Conservation (phyloP, 2,113 vertebrate genomes). For the Pseudorectes ferrugineus region DNA sequence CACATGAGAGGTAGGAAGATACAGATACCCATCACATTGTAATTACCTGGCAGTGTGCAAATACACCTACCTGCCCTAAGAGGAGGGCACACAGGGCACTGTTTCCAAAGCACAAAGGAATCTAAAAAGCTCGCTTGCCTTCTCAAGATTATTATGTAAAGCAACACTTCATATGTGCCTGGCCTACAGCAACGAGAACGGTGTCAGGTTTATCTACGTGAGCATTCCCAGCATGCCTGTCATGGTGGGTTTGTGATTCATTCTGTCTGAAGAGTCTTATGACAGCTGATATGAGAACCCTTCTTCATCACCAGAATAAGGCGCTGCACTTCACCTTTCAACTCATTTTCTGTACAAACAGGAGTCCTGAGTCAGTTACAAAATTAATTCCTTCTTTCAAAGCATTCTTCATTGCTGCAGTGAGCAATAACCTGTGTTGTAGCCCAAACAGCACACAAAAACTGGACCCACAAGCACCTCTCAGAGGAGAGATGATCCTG, state of each 20-base stretch:
- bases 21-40: fast-evolving
- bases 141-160: not conserved
- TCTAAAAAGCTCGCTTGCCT: not conserved
- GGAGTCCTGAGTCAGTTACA: not conserved
- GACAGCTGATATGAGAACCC: not conserved
- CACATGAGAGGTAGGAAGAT: not conserved
- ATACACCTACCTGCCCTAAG: not conserved
- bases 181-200: not conserved
- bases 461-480: not conserved
- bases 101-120: not conserved
- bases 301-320: not conserved
- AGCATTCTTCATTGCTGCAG: not conserved
- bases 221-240: not conserved
- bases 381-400: not conserved
- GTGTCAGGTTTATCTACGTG: not conserved
- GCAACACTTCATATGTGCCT: not conserved
- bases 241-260: not conserved
- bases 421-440: not conserved
- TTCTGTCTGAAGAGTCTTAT: not conserved
- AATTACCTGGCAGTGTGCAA: not conserved
- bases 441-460: not conserved
- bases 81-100: not conserved
- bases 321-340: conserved; percentile 31
- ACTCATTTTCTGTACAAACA: conserved; percentile 13
- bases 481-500: fast-evolving